phyloP scores from a whole-genome alignment of 2,888 invertebrate genomes.

The Caenorhabditis imperialis region DNA sequence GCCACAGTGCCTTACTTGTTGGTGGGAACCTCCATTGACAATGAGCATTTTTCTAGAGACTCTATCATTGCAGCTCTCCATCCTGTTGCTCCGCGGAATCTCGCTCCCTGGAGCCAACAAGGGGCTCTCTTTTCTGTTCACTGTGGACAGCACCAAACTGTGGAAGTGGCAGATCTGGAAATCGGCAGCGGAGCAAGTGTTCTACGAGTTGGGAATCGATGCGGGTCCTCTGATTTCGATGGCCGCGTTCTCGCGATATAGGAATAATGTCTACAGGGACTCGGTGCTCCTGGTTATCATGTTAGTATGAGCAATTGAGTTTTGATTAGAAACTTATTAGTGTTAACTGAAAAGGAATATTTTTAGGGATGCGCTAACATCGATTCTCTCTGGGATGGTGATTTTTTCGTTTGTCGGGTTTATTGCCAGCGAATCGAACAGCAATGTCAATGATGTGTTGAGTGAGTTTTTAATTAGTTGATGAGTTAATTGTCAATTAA shows the following conservation, averaged over 20 bases:
- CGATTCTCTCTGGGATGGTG: conserved; percentile 73
- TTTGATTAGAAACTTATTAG: too few species aligned
- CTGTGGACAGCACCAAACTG: conserved; percentile 55
- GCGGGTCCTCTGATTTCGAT: conserved; percentile 76
- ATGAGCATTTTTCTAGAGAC: background rate
- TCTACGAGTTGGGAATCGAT: conserved; percentile 79
- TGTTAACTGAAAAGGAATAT: background rate
- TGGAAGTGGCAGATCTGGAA: conserved; percentile 79
- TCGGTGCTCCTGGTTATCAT: conserved; percentile 71
- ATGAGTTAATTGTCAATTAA: too few species aligned
- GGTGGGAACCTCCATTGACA: conserved; percentile 40
- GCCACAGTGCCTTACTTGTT: conserved; percentile 75
- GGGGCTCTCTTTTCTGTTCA: conserved; percentile 72
- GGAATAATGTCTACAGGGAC: conserved; percentile 77
- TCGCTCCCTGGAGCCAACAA: conserved; percentile 72
- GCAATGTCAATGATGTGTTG: conserved; percentile 63
- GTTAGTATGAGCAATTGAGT: too few species aligned
- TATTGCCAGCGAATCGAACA: conserved; percentile 64
- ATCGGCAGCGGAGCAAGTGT: conserved; percentile 79
- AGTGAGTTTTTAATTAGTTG: conserved; percentile 50
- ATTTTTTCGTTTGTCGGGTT: conserved; percentile 76
- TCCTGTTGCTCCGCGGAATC: conserved; percentile 75
- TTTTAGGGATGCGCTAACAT: conserved; percentile 73
- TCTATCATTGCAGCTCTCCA: conserved; percentile 63
- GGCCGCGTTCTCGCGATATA: conserved; percentile 73